Conservation (phyloP, 2,888 invertebrate species). For the Tenthredo mesomela region DNA sequence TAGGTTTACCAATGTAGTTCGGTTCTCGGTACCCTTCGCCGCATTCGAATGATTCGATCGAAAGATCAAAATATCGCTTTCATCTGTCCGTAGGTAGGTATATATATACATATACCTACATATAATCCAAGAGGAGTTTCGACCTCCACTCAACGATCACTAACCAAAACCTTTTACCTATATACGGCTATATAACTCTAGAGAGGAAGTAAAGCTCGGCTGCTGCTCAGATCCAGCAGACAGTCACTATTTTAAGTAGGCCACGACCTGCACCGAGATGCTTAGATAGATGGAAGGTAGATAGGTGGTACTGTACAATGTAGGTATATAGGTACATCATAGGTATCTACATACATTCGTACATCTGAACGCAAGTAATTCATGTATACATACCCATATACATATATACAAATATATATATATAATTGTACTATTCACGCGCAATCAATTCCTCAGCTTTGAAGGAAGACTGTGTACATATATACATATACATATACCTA, state of each 20-base stretch:
- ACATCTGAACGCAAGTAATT: neutral
- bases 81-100: neutral
- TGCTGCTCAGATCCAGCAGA: neutral
- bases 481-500: neutral
- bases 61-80: conserved; percentile 37
- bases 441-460: neutral
- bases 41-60: neutral
- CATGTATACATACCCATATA: neutral
- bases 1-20: neutral
- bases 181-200: neutral
- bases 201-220: conserved; percentile 14
- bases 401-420: neutral
- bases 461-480: neutral
- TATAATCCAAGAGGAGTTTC: neutral
- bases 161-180: neutral
- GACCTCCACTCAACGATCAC: neutral
- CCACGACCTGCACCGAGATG: conserved; percentile 41
- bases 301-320: neutral
- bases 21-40: neutral
- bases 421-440: neutral
- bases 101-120: neutral
- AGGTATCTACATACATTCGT: neutral
- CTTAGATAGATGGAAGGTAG: conserved; percentile 33
- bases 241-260: conserved; percentile 36
- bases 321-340: neutral